Evolutionary conservation across 2,888 invertebrate species (phyloP).

Genomic region (Ochlodes sylvanus): DNA sequence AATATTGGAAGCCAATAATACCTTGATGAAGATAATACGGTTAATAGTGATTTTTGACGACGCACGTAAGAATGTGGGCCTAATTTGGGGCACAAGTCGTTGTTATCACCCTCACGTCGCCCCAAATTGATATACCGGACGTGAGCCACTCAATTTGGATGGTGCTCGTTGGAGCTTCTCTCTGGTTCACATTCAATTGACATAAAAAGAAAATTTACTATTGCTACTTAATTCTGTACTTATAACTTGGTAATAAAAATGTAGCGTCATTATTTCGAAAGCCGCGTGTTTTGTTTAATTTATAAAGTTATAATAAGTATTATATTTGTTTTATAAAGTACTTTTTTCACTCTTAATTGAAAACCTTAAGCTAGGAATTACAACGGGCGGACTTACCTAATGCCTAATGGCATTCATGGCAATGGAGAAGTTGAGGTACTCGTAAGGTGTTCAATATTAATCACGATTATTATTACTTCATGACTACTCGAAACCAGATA

Average conservation of each 20-base stretch:
- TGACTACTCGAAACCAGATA: too few relatives aligned
- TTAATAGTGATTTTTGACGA: slow-evolving; percentile 15
- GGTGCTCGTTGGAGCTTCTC: slow-evolving; percentile 35
- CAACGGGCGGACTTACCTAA: too few relatives aligned
- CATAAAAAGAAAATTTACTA: slow-evolving; percentile 7
- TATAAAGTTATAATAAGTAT: too few relatives aligned
- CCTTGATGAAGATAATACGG: background rate
- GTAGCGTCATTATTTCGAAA: background rate
- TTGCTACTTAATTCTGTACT: slow-evolving; percentile 3
- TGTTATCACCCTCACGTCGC: slow-evolving; percentile 42
- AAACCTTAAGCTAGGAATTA: too few relatives aligned
- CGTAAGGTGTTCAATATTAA: too few relatives aligned
- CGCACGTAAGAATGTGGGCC: slow-evolving; percentile 33
- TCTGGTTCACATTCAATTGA: slow-evolving; percentile 7
- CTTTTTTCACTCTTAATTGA: too few relatives aligned
- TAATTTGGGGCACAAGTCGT: slow-evolving; percentile 36
- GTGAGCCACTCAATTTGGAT: slow-evolving; percentile 43
- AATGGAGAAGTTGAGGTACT: too few relatives aligned
- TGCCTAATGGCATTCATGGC: too few relatives aligned
- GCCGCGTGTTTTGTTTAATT: too few relatives aligned
- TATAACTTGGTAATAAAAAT: background rate
- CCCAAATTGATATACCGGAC: slow-evolving; percentile 43
- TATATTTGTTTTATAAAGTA: too few relatives aligned
- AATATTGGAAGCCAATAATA: background rate
- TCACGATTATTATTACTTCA: too few relatives aligned